Evolutionary conservation across 2,888 invertebrate genomes (phyloP), one percentile per base, ranked within the genome.

Genomic region (Leucania comma): DNA sequence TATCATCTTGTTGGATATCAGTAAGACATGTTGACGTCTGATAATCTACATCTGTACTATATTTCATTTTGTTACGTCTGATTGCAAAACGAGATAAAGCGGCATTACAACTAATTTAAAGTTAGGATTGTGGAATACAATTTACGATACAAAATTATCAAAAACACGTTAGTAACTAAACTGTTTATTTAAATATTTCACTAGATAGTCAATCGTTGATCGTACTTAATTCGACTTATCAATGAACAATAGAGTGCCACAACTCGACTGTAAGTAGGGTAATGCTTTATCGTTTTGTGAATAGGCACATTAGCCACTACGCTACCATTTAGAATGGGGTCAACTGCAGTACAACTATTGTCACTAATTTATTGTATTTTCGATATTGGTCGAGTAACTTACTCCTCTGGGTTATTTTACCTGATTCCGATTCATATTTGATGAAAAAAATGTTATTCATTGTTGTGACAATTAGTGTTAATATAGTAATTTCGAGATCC

Each of bases 181-280:
- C 2, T 46, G 22, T 35, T 48, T 48, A 35, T n/a, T n/a, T 57
- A 14, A 8, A 14, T 51, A 51, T 51, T 51, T 8, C 9, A 48
- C 20, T 42, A 17, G 17, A 17, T 35, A 71, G 46, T 54, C 17
- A 12, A 46, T 35, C 46, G 26, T 12, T 12, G 14, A 53, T 35
- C 26, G 35, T 75, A 20, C 42, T 32, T 24, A 24, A 26, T 38
- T 24, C 35, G 5, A 53, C 17, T 77, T 59, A 60, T 63, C 22
- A 51, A 75, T 60, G 10, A 53, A 22, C 42, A 29, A 62, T 38
- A 22, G 32, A 51, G 48, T 22, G 48, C 17, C 29, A 61, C 38
- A 56, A 50, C 32, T 63, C 20, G 3, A 50, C 26, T 24, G 50
- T 57, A 77, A 64, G 72, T 78, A 71, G 71, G 78, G 20, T 81